A percentile compares a stretch with the other conserved stretches of the same genome.
These are phyloP conservation scores for Plectus sambesii DNA, from an alignment of 1,140 invertebrate species.

Conservation along the genomic window DNA sequence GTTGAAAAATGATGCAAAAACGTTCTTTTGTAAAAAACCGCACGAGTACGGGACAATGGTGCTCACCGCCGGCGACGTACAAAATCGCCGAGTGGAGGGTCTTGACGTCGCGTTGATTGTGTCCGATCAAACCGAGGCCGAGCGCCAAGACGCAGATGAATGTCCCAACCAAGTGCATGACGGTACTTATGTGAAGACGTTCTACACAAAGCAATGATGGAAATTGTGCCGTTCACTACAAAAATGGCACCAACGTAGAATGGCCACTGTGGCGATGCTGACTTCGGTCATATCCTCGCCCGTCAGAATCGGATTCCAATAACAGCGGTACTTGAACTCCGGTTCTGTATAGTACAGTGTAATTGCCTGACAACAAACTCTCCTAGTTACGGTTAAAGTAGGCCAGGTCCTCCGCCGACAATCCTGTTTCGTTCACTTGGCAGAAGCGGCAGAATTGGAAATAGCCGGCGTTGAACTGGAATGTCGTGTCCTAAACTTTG, in stretches of 20 bases:
- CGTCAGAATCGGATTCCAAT: slow-evolving; percentile 21
- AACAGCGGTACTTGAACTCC: slow-evolving; percentile 18
- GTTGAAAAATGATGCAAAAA: no score
- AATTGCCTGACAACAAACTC: not conserved
- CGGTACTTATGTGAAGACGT: slow-evolving; percentile 20
- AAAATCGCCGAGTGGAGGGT: slow-evolving; percentile 25
- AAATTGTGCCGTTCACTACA: not conserved
- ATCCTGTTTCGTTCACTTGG: slow-evolving; percentile 18
- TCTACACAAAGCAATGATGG: slow-evolving; percentile 19
- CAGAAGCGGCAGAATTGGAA: slow-evolving; percentile 28
- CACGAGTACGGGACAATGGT: no score
- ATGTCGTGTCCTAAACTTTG: slow-evolving; percentile 25
- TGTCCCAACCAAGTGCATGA: slow-evolving; percentile 25
- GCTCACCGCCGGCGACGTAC: slow-evolving; percentile 26
- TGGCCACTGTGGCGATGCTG: slow-evolving; percentile 23
- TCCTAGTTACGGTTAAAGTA: not conserved
- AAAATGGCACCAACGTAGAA: slow-evolving; percentile 23
- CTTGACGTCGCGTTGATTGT: slow-evolving; percentile 13
- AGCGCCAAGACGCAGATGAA: slow-evolving; percentile 23
- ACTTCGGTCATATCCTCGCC: slow-evolving; percentile 24
- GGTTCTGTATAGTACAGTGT: slow-evolving; percentile 9
- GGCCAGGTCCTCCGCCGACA: slow-evolving; percentile 10
- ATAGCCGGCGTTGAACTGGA: slow-evolving; percentile 29
- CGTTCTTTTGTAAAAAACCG: no score
- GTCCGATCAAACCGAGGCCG: slow-evolving; percentile 20